A percentile compares a stretch with the other conserved stretches of the same genome.
Evolutionary conservation across 2,113 vertebrate genomes (phyloP).

Genomic region (Tachuris rubrigastra): DNA sequence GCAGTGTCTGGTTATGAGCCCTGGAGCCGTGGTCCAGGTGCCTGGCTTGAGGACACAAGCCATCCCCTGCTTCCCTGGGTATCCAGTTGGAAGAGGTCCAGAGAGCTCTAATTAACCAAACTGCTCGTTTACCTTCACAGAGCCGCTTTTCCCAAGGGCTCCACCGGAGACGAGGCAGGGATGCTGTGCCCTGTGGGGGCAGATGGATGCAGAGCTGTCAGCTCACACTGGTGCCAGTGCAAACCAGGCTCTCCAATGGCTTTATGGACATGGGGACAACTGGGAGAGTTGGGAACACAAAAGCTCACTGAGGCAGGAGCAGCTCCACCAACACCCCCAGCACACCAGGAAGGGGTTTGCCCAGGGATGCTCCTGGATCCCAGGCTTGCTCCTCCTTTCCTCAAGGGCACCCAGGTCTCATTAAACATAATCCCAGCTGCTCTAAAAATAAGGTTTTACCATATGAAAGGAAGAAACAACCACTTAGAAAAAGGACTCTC

Average conservation of each 20-base stretch:
- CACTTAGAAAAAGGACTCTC: not conserved
- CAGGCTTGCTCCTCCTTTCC: not conserved
- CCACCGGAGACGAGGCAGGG: not conserved
- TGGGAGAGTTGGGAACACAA: not conserved
- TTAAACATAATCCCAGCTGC: not conserved
- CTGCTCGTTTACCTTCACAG: not conserved
- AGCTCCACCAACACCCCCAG: not conserved
- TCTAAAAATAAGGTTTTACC: not conserved
- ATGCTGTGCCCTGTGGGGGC: not conserved
- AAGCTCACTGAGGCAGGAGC: not conserved
- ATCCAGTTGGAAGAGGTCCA: not conserved
- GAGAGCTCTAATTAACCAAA: conserved; percentile 28
- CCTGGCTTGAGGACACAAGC: not conserved
- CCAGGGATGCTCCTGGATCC: not conserved
- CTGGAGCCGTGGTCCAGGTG: not conserved
- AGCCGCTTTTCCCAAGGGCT: not conserved
- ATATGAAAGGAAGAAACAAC: rapidly evolving
- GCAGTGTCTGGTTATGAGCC: not conserved
- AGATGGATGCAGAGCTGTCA: not conserved
- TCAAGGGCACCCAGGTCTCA: not conserved
- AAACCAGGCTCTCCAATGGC: not conserved
- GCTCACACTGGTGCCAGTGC: not conserved
- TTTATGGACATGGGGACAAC: not conserved
- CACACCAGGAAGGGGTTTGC: not conserved
- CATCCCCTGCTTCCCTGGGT: not conserved